Conservation (phyloP, 1,140 invertebrate genomes). For the Drosophila bocki region DNA sequence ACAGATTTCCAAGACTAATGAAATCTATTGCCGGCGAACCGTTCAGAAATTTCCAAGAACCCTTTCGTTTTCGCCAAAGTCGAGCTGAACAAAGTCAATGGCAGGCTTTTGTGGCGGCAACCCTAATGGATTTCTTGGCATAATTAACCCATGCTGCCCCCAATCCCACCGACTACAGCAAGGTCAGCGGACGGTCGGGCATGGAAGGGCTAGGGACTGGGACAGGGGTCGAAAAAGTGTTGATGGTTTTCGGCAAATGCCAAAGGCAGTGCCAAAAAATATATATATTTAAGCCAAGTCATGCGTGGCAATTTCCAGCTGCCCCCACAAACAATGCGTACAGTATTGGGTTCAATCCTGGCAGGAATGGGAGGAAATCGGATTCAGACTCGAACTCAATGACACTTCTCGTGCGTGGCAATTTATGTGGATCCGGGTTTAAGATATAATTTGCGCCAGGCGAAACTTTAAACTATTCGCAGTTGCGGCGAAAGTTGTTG, state of each 20-base stretch:
- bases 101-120: constrained; percentile 35
- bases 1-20: constrained; percentile 4
- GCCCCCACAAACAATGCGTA: constrained; percentile 60
- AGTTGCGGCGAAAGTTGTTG: constrained; percentile 56
- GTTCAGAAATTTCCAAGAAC: constrained; percentile 18
- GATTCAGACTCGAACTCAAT: constrained; percentile 56
- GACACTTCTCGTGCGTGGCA: constrained; percentile 77
- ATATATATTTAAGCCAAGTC: constrained; percentile 63
- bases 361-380: constrained; percentile 11
- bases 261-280: constrained; percentile 65
- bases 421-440: constrained; percentile 61
- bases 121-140: constrained; percentile 77
- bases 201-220: neutral
- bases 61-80: constrained; percentile 15
- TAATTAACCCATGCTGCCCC: constrained; percentile 67
- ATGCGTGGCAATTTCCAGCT: constrained; percentile 76
- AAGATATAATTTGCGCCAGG: constrained; percentile 48
- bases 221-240: constrained; percentile 52
- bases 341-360: neutral
- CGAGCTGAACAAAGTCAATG: constrained; percentile 58
- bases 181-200: constrained; percentile 33
- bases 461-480: constrained; percentile 71
- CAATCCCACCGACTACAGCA: neutral
- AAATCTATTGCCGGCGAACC: constrained; percentile 10
- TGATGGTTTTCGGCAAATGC: constrained; percentile 54